Base-by-base conservation (phyloP, 1,140 invertebrate genomes). In the Chymomyza costata region DNA sequence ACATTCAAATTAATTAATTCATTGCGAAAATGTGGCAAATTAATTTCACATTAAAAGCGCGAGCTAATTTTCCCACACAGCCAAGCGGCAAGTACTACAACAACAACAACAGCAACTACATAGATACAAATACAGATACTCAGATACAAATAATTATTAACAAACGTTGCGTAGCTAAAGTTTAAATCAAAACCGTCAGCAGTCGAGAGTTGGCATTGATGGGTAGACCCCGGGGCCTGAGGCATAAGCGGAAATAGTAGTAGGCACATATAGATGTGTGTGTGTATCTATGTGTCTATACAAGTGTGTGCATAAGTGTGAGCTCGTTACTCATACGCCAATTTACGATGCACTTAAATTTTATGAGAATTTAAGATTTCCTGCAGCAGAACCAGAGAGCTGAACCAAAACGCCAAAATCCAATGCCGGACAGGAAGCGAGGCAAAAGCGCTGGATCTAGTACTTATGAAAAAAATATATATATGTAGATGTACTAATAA, bases 281-380 rank as follows among this genome's bases (percentile, higher is more conserved):
- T 25, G 8, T 8, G 44, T 19, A 54, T 49, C 48, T 48, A 13
- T 39, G 35, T 37, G 48, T 35, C 32, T 30, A 43, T 39, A 32
- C 14, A 41, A 47, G 39, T 34, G 41, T 37, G 39, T 15, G 39
- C 48, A 46, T 50, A 61, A 53, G 65, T 41, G 59, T 66, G 65
- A 55, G 71, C 73, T 66, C 71, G 71, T 78, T 78, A 71, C 50
- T 78, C 73, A 78, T 78, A 64, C 59, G 52, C 66, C 66, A 78
- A 78, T 78, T 78, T 78, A 78, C 56, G 66, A 76, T 68, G 66
- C 73, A 78, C 73, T 78, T 67, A 78, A 80, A 54, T 78, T 78
- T 78, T 78, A 78, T 78, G 73, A 57, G 73, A 78, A 78, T 78
- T 78, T 78, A 78, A 78, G 71, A 78, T 78, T 78, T 78, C 71